phyloP scores from a whole-genome alignment of 2,113 vertebrate species.

The Toxostoma redivivum region DNA sequence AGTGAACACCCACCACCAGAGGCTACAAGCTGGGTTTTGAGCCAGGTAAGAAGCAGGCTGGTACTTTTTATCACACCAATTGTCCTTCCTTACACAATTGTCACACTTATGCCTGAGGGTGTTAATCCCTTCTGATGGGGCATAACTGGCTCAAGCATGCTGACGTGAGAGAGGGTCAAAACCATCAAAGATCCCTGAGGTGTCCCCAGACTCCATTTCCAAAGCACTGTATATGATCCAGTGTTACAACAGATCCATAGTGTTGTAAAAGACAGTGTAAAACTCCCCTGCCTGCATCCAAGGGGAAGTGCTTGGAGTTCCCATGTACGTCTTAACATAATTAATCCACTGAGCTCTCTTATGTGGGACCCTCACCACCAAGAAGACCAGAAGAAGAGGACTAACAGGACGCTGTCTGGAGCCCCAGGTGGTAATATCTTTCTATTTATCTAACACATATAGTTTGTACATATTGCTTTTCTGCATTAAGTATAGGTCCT shows the following conservation, averaged over 20 bases:
- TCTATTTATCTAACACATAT: not conserved
- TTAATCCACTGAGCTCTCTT: not conserved
- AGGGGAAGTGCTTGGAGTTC: not conserved
- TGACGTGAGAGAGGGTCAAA: not conserved
- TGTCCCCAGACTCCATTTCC: not conserved
- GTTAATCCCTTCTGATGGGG: not conserved
- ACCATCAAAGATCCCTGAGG: fast-evolving
- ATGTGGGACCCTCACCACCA: not conserved
- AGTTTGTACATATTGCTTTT: not conserved
- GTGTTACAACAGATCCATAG: not conserved
- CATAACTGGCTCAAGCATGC: not conserved
- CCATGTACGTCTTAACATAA: not conserved
- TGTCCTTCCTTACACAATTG: not conserved
- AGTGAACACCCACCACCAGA: not conserved
- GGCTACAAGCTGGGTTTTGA: not conserved
- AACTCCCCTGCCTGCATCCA: not conserved
- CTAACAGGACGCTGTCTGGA: not conserved
- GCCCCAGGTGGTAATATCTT: not conserved
- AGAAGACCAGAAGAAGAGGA: not conserved
- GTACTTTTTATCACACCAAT: not conserved
- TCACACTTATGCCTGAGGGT: not conserved
- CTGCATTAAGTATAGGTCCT: not conserved
- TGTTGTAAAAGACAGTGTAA: not conserved
- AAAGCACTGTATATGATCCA: not conserved
- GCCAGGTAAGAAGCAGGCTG: not conserved